Percentiles rank a stretch among this genome's conserved stretches.
Evolutionary conservation across 1,140 invertebrate species (phyloP).

Genomic region (Drosophila guanche): DNA sequence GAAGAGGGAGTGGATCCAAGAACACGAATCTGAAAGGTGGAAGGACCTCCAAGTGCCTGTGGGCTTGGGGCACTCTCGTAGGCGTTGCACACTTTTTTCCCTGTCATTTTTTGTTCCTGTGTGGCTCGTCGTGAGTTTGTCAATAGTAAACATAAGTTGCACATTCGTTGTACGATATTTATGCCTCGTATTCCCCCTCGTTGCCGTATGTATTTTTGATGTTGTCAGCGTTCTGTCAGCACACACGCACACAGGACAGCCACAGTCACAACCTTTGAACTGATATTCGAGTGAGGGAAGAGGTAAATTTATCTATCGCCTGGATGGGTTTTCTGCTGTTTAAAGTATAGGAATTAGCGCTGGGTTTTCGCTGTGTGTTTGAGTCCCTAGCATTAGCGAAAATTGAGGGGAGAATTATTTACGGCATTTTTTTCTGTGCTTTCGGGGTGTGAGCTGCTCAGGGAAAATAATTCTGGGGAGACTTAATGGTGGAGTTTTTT

Average conservation of each 20-base stretch:
- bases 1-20: neutral
- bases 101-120: constrained; percentile 2
- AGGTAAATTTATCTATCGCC: neutral
- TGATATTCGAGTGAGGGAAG: constrained; percentile 17
- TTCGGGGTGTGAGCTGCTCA: constrained; percentile 1
- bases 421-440: constrained; percentile 4
- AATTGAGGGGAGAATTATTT: constrained; percentile 32
- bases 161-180: constrained; percentile 30
- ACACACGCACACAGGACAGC: constrained; percentile 39
- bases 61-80: neutral
- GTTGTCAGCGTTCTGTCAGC: constrained; percentile 66
- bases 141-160: constrained; percentile 82
- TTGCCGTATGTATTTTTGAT: constrained; percentile 44
- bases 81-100: constrained; percentile 42
- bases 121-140: constrained; percentile 46
- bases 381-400: constrained; percentile 2
- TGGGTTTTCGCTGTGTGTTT: no score
- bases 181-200: no score
- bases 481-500: no score
- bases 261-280: constrained; percentile 37
- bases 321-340: neutral
- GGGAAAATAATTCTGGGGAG: no score
- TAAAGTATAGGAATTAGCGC: constrained; percentile 20
- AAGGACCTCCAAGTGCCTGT: no score
- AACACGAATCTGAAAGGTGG: neutral